These are phyloP conservation scores for Myripristis murdjan DNA, from an alignment of 2,797 vertebrate genomes.

Conservation along the genomic window DNA sequence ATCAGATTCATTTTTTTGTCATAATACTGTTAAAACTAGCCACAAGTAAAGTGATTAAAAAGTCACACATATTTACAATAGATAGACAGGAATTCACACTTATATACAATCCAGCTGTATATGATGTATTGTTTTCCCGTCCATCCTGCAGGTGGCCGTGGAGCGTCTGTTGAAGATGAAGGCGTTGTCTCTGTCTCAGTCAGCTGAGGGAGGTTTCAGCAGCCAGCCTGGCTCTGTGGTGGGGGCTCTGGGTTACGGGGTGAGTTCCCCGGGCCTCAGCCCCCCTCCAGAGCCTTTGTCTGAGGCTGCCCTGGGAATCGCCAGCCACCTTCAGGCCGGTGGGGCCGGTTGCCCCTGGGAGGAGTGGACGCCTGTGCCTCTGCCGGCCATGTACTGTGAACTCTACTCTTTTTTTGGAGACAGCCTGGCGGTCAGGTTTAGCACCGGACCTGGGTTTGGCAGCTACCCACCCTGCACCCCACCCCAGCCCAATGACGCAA, in stretches of 20 bases:
- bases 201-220: slow-evolving; percentile 56
- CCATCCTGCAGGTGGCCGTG: slow-evolving; percentile 89
- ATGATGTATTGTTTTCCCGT: too few species aligned
- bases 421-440: slow-evolving; percentile 92
- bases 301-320: slow-evolving; percentile 85
- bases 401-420: slow-evolving; percentile 95
- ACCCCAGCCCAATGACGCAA: slow-evolving; percentile 66
- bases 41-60: too few species aligned
- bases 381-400: slow-evolving; percentile 91
- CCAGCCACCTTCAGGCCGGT: slow-evolving; percentile 84
- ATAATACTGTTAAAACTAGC: too few species aligned
- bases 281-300: slow-evolving; percentile 85
- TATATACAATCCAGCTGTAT: too few species aligned
- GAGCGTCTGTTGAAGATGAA: slow-evolving; percentile 95
- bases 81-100: too few species aligned
- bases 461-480: slow-evolving; percentile 45
- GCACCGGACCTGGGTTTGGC: slow-evolving; percentile 83
- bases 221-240: slow-evolving; percentile 42
- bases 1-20: too few species aligned
- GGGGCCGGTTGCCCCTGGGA: slow-evolving; percentile 82
- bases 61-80: too few species aligned
- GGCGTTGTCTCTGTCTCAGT: slow-evolving; percentile 81
- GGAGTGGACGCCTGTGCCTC: slow-evolving; percentile 82
- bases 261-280: slow-evolving; percentile 88
- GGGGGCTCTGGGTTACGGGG: slow-evolving; percentile 64